A percentile compares a stretch with the other conserved stretches of the same genome.
phyloP scores from a whole-genome alignment of 2,113 vertebrate genomes.

The Phyllostomus discolor region DNA sequence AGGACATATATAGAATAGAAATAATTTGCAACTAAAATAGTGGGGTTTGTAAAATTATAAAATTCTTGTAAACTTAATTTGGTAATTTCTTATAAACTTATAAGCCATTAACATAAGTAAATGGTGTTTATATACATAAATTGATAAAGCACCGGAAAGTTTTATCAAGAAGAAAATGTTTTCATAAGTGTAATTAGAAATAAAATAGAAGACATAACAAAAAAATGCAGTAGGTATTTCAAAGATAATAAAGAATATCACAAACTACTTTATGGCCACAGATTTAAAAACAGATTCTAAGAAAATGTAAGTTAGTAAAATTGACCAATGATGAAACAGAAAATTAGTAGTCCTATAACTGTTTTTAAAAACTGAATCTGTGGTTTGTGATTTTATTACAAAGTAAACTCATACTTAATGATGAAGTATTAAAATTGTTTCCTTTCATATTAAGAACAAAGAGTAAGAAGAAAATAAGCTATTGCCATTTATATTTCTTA shows the following conservation, averaged over 20 bases:
- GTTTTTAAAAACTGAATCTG: neutral
- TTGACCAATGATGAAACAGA: neutral
- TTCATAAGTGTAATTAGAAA: neutral
- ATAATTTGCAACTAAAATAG: neutral
- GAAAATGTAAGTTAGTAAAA: neutral
- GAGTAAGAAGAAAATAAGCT: neutral
- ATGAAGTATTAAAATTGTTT: neutral
- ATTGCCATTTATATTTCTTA: neutral
- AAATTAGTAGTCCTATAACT: neutral
- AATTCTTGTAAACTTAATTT: neutral
- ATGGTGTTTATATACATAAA: neutral
- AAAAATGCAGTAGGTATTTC: neutral
- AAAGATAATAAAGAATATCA: conserved; percentile 4
- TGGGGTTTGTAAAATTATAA: neutral
- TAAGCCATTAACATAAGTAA: neutral
- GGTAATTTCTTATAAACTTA: neutral
- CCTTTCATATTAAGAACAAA: neutral
- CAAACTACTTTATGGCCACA: neutral
- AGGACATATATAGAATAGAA: neutral
- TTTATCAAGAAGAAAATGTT: neutral
- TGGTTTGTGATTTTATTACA: neutral
- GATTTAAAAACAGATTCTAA: neutral
- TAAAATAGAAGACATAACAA: neutral
- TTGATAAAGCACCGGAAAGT: neutral
- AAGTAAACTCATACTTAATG: neutral